Percentiles rank a stretch among this genome's conserved stretches.
phyloP scores from a whole-genome alignment of 2,113 vertebrate species.

The Arvicanthis niloticus region DNA sequence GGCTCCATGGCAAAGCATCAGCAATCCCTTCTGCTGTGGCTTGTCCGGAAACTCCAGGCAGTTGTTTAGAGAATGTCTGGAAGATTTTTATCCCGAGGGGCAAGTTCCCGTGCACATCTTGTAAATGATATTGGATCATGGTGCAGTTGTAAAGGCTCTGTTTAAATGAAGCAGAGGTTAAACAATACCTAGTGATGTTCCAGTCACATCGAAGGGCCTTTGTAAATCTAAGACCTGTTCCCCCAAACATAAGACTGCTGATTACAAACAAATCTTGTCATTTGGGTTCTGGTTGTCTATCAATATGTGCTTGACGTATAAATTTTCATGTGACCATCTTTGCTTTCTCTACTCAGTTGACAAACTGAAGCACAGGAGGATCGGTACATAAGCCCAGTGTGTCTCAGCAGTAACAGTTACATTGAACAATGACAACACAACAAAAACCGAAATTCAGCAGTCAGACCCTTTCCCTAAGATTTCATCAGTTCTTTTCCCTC shows the following conservation, averaged over 20 bases:
- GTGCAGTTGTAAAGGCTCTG: neutral
- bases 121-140: neutral
- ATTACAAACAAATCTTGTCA: too few relatives aligned
- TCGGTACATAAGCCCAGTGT: neutral
- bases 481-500: neutral
- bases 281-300: too few relatives aligned
- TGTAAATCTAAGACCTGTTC: too few relatives aligned
- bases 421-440: neutral
- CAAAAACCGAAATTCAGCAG: neutral
- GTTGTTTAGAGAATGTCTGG: neutral
- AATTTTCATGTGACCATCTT: neutral
- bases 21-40: neutral
- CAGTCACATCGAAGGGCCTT: too few relatives aligned
- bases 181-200: too few relatives aligned
- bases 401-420: neutral
- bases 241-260: too few relatives aligned
- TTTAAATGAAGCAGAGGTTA: neutral
- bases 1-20: neutral
- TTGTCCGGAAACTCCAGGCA: neutral
- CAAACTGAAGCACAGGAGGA: neutral
- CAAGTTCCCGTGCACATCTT: neutral
- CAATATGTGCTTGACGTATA: neutral
- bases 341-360: neutral
- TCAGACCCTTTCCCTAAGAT: neutral
- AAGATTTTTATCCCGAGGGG: neutral